Evolutionary conservation across 2,888 invertebrate species (phyloP), one percentile per base, ranked within the genome.

Genomic region (Ferdinandea cuprea): DNA sequence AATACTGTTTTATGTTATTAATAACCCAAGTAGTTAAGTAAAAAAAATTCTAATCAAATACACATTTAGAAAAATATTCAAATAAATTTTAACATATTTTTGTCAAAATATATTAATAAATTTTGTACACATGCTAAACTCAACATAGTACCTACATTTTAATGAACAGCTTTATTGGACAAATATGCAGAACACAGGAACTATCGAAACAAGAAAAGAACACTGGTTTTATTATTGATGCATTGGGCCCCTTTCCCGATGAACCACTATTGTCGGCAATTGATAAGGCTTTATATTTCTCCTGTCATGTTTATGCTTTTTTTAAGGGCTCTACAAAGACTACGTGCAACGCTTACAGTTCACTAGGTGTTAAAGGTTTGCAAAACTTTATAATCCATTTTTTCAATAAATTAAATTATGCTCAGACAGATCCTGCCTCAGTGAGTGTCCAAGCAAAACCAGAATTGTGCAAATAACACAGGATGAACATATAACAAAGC

Each of bases 221-320:
- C 52, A 79, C 50, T 3, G 52, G 52, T 9, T 4, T 66, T 15
- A 4, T 58, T 11, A 17, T 50, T 0, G 79, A 87, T 63, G 54
- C 85, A 9, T 42, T 89, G 0, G 87, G 87, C 17, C 89, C 90
- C 1, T 88, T 85, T 85, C 89, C 89, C 5, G 89, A 90, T 69
- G 89, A 89, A 63, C 66, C 87, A 0, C 61, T 90, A 2, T 85
- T 89, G 66, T 48, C 77, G 3, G 79, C 79, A 0, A 42, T 89
- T 25, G 89, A 89, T 83, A 87, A 87, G 17, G 71, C 88, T 2
- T 85, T 89, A 0, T 87, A 85, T 63, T 85, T 86, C 1, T 40
- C 68, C 3, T 32, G 48, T 0, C 15, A 8, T 4, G 7, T 54
- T 8, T 17, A 37, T 8, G 13, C 11, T 9, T 13, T 7, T 28